Conservation (phyloP, 1,140 invertebrate species). For the Hyphantria cunea region DNA sequence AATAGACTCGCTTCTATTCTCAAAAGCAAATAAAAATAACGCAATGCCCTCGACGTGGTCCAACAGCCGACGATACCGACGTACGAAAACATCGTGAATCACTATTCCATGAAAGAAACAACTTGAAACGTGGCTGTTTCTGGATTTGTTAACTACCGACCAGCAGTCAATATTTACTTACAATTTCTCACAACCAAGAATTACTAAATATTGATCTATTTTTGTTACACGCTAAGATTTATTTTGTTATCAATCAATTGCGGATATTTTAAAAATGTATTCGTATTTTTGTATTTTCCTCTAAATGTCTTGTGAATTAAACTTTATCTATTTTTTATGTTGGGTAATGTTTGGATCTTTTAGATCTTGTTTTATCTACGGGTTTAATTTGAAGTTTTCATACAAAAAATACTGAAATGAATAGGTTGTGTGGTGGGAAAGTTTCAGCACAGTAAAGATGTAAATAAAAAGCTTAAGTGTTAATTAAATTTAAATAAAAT, state of each 20-base stretch:
- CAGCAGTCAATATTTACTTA: constrained; percentile 45
- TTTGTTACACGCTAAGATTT: constrained; percentile 18
- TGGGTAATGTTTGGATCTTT: no score
- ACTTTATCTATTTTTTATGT: no score
- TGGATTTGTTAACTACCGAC: constrained; percentile 36
- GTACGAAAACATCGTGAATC: constrained; percentile 71
- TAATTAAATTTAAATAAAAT: no score
- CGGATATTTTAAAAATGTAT: not conserved
- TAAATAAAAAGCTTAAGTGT: no score
- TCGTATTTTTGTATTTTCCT: no score
- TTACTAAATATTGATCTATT: constrained; percentile 32
- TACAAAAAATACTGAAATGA: no score
- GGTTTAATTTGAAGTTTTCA: no score
- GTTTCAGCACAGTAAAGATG: no score
- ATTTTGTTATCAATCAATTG: constrained; percentile 31
- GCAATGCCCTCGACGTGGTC: constrained; percentile 43
- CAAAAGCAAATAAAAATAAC: constrained; percentile 76
- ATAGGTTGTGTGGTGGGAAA: no score
- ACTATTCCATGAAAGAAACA: constrained; percentile 69
- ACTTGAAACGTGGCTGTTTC: constrained; percentile 48
- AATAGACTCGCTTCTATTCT: constrained; percentile 73
- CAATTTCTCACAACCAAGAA: constrained; percentile 29
- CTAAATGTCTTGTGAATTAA: no score
- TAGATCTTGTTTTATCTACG: no score
- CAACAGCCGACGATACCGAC: constrained; percentile 31